Base-by-base conservation (phyloP, 2,888 invertebrate genomes). In the Drosophila acutilabella region DNA sequence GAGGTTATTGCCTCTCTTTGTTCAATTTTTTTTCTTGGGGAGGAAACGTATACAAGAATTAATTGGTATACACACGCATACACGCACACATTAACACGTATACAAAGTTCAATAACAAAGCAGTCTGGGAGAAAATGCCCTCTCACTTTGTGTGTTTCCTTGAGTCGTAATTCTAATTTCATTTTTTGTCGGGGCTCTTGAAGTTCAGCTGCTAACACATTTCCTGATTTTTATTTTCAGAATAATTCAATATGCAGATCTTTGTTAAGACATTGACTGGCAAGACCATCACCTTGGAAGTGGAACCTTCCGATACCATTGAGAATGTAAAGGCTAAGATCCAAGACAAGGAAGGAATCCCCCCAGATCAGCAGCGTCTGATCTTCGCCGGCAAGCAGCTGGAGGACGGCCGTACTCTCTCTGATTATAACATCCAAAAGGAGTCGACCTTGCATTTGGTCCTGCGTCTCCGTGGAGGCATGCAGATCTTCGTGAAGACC, bases 381-480 rank as follows among this genome's bases (percentile, higher is more conserved):
- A 90, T 90, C 48, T 90, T 90, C 6, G 90, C 90, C 0, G 89
- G 89, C 8, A 89, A 89, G 71, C 89, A 89, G 20, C 54, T 89
- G 18, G 97, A 97, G 93, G 97, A 98, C 94, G 97, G 97, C 11
- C 95, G 97, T 60, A 97, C 97, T 8, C 93, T 88, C 10, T 97
- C n/a, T 95, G 98, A 98, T 92, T 88, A 88, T 47, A 88, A 88
- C 52, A 88, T 88, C 23, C 88, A 88, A 18, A 88, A 88, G 59
- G 88, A 88, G 62, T 88, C 88, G 0, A 88, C 88, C 10, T 71
- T 88, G 0, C 88, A 88, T n/a, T 94, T 97, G 93, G 98, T 98
- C 59, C 94, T 98, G 68, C 96, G 98, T 93, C 95, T 98, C 77
- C 95, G 98, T 91, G 98, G 98, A 94, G 96, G 94, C 93, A 98